Conservation (phyloP, 2,797 vertebrate genomes). For the Myoxocephalus aenaeus region DNA sequence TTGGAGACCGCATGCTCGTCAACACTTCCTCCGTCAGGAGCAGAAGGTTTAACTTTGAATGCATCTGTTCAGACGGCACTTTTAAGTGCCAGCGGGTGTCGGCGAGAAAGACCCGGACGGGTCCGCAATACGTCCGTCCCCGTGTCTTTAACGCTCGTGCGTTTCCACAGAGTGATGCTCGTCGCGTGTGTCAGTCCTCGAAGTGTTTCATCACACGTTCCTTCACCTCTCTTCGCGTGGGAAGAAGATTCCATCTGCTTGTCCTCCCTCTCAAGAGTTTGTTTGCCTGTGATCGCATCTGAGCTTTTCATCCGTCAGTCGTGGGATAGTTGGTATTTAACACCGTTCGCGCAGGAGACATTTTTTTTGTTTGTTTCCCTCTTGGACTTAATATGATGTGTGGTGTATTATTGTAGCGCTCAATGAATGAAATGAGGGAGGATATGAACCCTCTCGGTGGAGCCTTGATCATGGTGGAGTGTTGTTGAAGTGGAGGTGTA, state of each 20-base stretch:
- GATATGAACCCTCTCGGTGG: neutral
- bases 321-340: constrained; percentile 35
- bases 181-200: constrained; percentile 9
- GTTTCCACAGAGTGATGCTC: constrained; percentile 2
- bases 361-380: neutral
- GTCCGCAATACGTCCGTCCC: neutral
- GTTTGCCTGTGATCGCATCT: constrained; percentile 38
- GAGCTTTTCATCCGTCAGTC: constrained; percentile 62
- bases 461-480: constrained; percentile 27
- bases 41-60: constrained; percentile 22
- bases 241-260: constrained; percentile 54
- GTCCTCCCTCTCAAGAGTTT: constrained; percentile 24
- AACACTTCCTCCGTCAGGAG: constrained; percentile 26
- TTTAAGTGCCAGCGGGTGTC: neutral
- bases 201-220: constrained; percentile 41
- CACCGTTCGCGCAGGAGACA: constrained; percentile 23
- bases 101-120: neutral
- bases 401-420: constrained; percentile 19
- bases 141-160: neutral
- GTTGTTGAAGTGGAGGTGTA: constrained; percentile 22
- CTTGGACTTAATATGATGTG: constrained; percentile 3
- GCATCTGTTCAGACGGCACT: neutral
- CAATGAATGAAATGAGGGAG: constrained; percentile 21
- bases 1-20: constrained; percentile 41
- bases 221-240: constrained; percentile 45